A percentile compares a stretch with the other conserved stretches of the same genome.
phyloP scores from a whole-genome alignment of 2,888 invertebrate species.

The Microdon myrmicae region DNA sequence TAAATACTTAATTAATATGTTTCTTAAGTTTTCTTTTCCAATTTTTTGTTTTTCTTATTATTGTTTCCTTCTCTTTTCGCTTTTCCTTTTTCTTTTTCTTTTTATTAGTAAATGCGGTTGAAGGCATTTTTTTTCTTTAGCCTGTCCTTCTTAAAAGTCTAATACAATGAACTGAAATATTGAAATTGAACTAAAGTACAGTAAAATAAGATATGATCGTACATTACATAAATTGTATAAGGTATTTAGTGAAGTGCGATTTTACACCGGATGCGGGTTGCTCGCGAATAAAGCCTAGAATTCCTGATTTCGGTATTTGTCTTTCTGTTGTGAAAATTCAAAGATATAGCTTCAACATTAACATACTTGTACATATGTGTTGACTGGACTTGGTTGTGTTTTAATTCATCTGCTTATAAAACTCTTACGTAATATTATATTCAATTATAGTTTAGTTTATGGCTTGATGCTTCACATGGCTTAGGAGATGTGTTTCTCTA shows the following conservation, averaged over 20 bases:
- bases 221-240: conserved; percentile 12
- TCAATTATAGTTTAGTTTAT: conserved; percentile 40
- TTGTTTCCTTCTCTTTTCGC: conserved; percentile 19
- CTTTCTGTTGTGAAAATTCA: conserved; percentile 49
- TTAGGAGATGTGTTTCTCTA: conserved; percentile 33
- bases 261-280: conserved; percentile 14
- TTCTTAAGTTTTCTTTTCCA: conserved; percentile 6
- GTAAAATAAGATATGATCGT: conserved; percentile 5
- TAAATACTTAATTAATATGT: background rate
- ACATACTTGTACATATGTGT: conserved; percentile 30
- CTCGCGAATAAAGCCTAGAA: conserved; percentile 50
- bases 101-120: conserved; percentile 39
- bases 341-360: conserved; percentile 44
- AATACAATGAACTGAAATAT: conserved; percentile 6
- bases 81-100: conserved; percentile 7
- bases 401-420: conserved; percentile 35
- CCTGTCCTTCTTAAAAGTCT: background rate
- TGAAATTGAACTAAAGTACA: conserved; percentile 10
- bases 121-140: conserved; percentile 10
- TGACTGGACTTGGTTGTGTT: conserved; percentile 36
- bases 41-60: conserved; percentile 19
- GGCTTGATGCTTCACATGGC: conserved; percentile 51
- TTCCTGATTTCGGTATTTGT: conserved; percentile 50
- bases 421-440: conserved; percentile 36
- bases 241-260: conserved; percentile 29